These are phyloP conservation scores for Lochmaea crataegi DNA, from an alignment of 2,888 invertebrate genomes.

Conservation along the genomic window DNA sequence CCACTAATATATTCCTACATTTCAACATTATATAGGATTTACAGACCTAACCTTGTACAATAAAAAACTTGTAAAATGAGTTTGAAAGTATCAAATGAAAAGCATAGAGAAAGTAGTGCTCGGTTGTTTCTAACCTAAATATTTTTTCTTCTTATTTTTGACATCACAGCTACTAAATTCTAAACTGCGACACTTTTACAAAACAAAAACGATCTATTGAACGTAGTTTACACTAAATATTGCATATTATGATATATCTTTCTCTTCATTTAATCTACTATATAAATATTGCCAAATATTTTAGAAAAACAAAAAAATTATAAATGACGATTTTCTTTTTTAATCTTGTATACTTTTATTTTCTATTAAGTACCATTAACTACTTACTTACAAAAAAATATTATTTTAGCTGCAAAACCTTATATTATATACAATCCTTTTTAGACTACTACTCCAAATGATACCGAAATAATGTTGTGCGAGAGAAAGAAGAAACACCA, in stretches of 20 bases:
- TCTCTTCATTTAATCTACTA: conserved; percentile 45
- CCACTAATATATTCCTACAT: conserved; percentile 24
- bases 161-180: conserved; percentile 62
- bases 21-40: conserved; percentile 36
- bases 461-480: conserved; percentile 54
- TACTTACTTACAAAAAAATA: conserved; percentile 57
- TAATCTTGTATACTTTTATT: conserved; percentile 51
- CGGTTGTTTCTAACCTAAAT: conserved; percentile 54
- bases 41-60: conserved; percentile 31
- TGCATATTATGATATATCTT: conserved; percentile 57
- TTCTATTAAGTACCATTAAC: conserved; percentile 57
- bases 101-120: conserved; percentile 42
- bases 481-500: conserved; percentile 53
- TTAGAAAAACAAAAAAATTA: conserved; percentile 47
- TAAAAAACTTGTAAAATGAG: conserved; percentile 30
- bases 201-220: conserved; percentile 47
- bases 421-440: conserved; percentile 53
- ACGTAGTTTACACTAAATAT: conserved; percentile 50
- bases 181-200: conserved; percentile 58
- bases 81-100: conserved; percentile 36
- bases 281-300: conserved; percentile 45
- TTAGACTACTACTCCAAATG: conserved; percentile 45
- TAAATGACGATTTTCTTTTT: conserved; percentile 50
- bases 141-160: conserved; percentile 53
- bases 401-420: conserved; percentile 57